Evolutionary conservation across 1,140 invertebrate species (phyloP), one percentile per base, ranked within the genome.

Genomic region (Trachymyrmex septentrionalis): DNA sequence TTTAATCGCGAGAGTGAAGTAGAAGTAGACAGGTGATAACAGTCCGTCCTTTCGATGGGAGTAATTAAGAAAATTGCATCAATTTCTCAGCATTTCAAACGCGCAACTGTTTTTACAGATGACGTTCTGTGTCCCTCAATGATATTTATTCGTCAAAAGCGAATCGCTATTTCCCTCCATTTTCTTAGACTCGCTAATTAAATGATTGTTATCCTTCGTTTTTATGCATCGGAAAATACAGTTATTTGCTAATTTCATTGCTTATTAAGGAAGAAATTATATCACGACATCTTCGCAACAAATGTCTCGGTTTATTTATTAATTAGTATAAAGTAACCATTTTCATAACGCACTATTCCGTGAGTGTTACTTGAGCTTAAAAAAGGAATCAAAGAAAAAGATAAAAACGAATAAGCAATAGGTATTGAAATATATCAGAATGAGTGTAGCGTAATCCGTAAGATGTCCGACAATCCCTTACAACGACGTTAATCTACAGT

Each of bases 11-110:
- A 84, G n/a, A 73, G 80, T 63, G 44, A 84, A 50, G 80, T 44
- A 84, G 44, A 84, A 50, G 80, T 44, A 84, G 69, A 24, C 27
- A 75, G 69, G 38, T 84, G 69, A 73, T 61, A 84, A 75, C 67
- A 34, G 67, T 81, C 14, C 30, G 50, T 84, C 27, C 55, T 84
- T 75, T 75, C 80, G 55, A 84, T 84, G 80, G n/a, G 38, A 84
- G 80, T 84, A 84, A 84, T 84, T 84, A 84, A 75, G 69, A 84
- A 84, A 75, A 84, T 84, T 84, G 69, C 80, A 75, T 84, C 80
- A 84, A 73, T 84, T 84, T 84, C 59, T 59, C 69, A 84, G 38
- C 69, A 48, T 73, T 75, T 84, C 69, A 84, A 75, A 84, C 80
- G 69, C 69, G 55, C 69, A 84, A 84, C 69, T 75, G 55, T 73